Evolutionary conservation across 2,113 vertebrate genomes (phyloP), one percentile per base, ranked within the genome.

Genomic region (Uria aalge): DNA sequence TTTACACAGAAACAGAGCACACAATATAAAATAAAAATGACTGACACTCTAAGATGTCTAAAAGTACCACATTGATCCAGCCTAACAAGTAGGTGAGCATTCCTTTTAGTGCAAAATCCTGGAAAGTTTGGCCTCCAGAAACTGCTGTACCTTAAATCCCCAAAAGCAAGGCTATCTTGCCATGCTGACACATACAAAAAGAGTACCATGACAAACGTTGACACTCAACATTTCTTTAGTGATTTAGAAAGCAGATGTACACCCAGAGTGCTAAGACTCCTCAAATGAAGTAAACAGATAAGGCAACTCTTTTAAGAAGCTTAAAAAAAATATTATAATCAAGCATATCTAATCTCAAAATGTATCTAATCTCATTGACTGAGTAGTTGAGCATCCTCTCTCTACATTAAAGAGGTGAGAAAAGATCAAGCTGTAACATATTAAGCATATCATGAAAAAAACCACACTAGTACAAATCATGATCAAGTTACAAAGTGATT

Each of bases 401-500:
- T 77, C 66, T 53, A 20, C 18, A 34, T 50, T 85, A 85, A 80
- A 92, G 76, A 92, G 53, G 87, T 75, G 48, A 91, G 76, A 89
- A 96, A 94, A 89, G 76, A 95, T 68, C 24, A 89, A 92, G 95
- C 73, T 91, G 80, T 85, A 94, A 71, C 73, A 60, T 90, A 96
- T 96, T 96, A 95, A 92, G 88, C 60, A 53, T 55, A 80, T 60
- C n/a, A 83, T 95, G 62, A 45, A 96, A 96, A 90, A 84, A 71
- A 47, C 1, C 81, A 94, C 55, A 92, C 57, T 75, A 93, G 56
- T 67, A 96, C 97, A 97, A 96, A 98, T 96, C 95, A 98, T 83
- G 93, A 97, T 96, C 96, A 96, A 97, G 92, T 97, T 96, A 97
- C 94, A 94, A 97, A 73, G 29, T 59, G 94, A 96, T 97, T 98